Conservation (phyloP, 2,888 invertebrate genomes). For the Monochamus alternatus region DNA sequence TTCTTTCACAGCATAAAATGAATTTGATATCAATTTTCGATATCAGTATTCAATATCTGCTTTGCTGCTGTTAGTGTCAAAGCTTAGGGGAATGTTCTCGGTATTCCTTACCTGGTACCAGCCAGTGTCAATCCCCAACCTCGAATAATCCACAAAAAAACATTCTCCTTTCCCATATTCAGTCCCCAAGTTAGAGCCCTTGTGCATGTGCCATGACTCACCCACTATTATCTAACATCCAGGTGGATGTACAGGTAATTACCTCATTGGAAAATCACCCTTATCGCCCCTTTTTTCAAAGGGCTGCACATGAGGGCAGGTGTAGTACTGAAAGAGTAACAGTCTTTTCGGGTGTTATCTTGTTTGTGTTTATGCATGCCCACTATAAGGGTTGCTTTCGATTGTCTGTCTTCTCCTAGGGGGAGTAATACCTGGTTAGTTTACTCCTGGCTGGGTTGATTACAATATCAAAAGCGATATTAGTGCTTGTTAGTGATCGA, state of each 20-base stretch:
- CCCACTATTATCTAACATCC: slow-evolving; percentile 63
- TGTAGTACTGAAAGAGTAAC: slow-evolving; percentile 53
- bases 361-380: slow-evolving; percentile 55
- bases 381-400: slow-evolving; percentile 53
- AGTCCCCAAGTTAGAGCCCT: slow-evolving; percentile 50
- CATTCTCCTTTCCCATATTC: slow-evolving; percentile 54
- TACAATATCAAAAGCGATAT: slow-evolving; percentile 46
- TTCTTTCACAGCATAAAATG: background rate
- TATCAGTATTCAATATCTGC: slow-evolving; percentile 7
- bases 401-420: slow-evolving; percentile 34
- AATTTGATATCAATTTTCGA: slow-evolving; percentile 3
- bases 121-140: slow-evolving; percentile 59
- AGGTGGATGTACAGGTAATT: slow-evolving; percentile 64
- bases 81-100: slow-evolving; percentile 7
- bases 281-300: slow-evolving; percentile 38
- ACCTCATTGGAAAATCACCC: slow-evolving; percentile 42
- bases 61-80: background rate
- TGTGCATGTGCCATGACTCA: slow-evolving; percentile 54
- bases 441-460: slow-evolving; percentile 44
- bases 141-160: slow-evolving; percentile 51
- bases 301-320: slow-evolving; percentile 53
- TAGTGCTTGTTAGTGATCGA: slow-evolving; percentile 38
- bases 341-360: slow-evolving; percentile 48
- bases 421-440: slow-evolving; percentile 44
- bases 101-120: slow-evolving; percentile 55